Percentiles rank a stretch among this genome's conserved stretches.
Evolutionary conservation across 1,140 invertebrate species (phyloP).

Genomic region (Acromyrmex heyeri): DNA sequence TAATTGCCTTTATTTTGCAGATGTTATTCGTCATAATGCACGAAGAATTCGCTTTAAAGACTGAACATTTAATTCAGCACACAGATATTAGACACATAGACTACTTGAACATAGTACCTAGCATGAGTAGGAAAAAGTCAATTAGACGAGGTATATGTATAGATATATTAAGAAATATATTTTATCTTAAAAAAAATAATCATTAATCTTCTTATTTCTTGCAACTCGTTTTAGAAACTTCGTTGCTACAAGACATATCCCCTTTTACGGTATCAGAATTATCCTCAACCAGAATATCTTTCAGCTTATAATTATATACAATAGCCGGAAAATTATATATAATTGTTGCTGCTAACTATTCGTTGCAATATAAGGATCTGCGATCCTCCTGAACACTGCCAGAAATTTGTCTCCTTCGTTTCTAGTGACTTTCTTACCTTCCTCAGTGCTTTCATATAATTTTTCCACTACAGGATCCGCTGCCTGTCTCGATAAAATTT

Average conservation of each 20-base stretch:
- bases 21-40: conserved; percentile 78
- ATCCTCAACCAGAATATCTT: conserved; percentile 41
- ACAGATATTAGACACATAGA: conserved; percentile 70
- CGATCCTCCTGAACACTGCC: conserved; percentile 94
- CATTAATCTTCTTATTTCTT: background rate
- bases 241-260: background rate
- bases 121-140: background rate
- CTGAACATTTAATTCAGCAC: conserved; percentile 69
- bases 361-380: conserved; percentile 84
- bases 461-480: conserved; percentile 95
- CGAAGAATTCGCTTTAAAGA: conserved; percentile 77
- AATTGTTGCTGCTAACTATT: conserved; percentile 30
- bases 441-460: conserved; percentile 97
- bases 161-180: no score
- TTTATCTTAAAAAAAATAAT: background rate
- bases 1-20: conserved; percentile 63
- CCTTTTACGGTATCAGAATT: no score
- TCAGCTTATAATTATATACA: conserved; percentile 21
- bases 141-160: conserved; percentile 35
- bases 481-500: conserved; percentile 87
- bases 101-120: conserved; percentile 66
- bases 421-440: conserved; percentile 98
- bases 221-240: background rate
- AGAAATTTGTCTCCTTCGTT: conserved; percentile 98
- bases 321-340: background rate